Evolutionary conservation across 2,888 invertebrate species (phyloP), one percentile per base, ranked within the genome.

Genomic region (Eubasilissa splendida): DNA sequence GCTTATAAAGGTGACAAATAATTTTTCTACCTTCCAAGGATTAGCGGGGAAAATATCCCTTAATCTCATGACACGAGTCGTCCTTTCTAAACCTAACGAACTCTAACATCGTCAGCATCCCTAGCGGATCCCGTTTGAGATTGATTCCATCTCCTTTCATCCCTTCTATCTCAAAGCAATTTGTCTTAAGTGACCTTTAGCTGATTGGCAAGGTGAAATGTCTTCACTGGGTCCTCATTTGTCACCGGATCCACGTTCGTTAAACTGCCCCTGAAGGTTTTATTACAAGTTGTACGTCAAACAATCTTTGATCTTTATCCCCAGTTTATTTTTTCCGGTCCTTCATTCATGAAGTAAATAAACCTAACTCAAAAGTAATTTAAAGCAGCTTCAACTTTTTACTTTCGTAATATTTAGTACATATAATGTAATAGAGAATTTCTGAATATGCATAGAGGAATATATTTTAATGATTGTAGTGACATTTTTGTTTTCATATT

Each of bases 151-250:
- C 81, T 83, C 63, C 83, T 80, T 79, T 82, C 79, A 79, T 76
- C 68, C 76, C 76, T 54, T 58, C 76, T 65, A 75, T 79, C 78
- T 76, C 59, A 54, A 66, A 81, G 79, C 79, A 83, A 83, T 83
- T 83, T 81, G 81, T 81, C 83, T 83, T 80, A 76, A 83, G 83
- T 81, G 83, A 83, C 81, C 83, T 77, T 77, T 73, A 74, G 83
- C 71, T 81, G 81, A 83, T 83, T 81, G 83, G 81, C 74, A 76
- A 83, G 81, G 81, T 81, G 79, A 80, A 83, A 80, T 77, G 83
- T 79, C 83, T 77, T 52, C 65, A 56, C 78, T 79, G 14, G 76
- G 83, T 63, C 79, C 80, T 77, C 83, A 80, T 83, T 83, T 80
- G 83, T 83, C 83, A 80, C 80, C 22, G 82, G 74, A 68, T 75